A percentile compares a stretch with the other conserved stretches of the same genome.
These are phyloP conservation scores for Anoplopoma fimbria DNA, from an alignment of 2,113 vertebrate species.

Conservation along the genomic window DNA sequence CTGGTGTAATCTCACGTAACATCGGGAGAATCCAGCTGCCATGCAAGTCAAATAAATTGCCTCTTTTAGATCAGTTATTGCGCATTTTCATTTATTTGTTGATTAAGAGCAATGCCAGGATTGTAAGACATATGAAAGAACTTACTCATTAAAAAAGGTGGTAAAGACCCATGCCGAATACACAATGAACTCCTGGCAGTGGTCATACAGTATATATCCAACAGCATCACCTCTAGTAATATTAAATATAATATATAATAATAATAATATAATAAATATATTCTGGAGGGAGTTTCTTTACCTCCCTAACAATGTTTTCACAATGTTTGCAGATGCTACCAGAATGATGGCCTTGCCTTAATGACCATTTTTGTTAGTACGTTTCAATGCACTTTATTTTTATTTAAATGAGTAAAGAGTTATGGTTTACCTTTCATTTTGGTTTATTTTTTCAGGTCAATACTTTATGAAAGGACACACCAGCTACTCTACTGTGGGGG, in stretches of 20 bases:
- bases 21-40: too few species aligned
- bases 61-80: not conserved
- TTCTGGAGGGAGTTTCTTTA: not conserved
- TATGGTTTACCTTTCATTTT: not conserved
- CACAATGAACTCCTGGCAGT: too few species aligned
- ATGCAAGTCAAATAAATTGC: too few species aligned
- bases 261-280: too few species aligned
- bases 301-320: too few species aligned
- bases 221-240: not conserved
- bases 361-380: not conserved
- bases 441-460: not conserved
- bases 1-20: too few species aligned
- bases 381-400: not conserved
- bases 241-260: too few species aligned
- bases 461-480: slow-evolving; percentile 16
- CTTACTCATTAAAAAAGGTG: too few species aligned
- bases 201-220: not conserved
- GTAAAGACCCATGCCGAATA: not conserved
- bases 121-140: not conserved
- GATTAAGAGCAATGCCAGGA: not conserved
- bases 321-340: not conserved
- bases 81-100: not conserved
- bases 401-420: not conserved
- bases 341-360: not conserved
- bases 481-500: not conserved